Conservation (phyloP, 2,888 invertebrate genomes). For the Caenorhabditis sp. region DNA sequence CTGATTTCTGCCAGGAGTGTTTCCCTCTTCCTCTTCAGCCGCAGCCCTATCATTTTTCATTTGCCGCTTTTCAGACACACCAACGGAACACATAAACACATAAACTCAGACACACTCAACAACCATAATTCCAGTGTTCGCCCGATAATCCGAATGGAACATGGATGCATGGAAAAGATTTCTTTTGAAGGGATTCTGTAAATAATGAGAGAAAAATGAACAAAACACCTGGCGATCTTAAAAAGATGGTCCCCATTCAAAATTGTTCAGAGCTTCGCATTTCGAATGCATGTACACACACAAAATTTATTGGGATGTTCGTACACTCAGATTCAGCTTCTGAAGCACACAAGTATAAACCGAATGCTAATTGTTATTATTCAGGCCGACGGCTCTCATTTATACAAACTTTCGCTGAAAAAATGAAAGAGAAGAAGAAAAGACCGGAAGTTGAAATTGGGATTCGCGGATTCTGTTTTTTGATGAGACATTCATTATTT, state of each 20-base stretch:
- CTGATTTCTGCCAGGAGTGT: too few relatives aligned
- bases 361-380: constrained; percentile 56
- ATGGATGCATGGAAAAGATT: background rate
- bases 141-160: background rate
- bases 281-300: constrained; percentile 40
- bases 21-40: too few relatives aligned
- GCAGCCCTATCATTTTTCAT: too few relatives aligned
- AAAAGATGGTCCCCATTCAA: constrained; percentile 13
- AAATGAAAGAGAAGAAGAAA: constrained; percentile 14
- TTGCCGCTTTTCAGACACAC: too few relatives aligned
- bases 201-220: constrained; percentile 12
- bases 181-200: constrained; percentile 50
- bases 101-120: too few relatives aligned
- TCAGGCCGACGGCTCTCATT: constrained; percentile 25
- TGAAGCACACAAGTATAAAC: constrained; percentile 26
- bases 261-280: constrained; percentile 32
- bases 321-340: constrained; percentile 8
- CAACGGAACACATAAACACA: too few relatives aligned
- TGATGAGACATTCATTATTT: constrained; percentile 53
- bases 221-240: constrained; percentile 5
- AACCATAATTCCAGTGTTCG: constrained; percentile 37
- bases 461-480: constrained; percentile 49
- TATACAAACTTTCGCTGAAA: constrained; percentile 18
- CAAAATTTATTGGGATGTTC: constrained; percentile 14
- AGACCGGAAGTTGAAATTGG: constrained; percentile 45